Base-by-base conservation (phyloP, 2,797 vertebrate genomes). In the Crocodylus rhombifer region DNA sequence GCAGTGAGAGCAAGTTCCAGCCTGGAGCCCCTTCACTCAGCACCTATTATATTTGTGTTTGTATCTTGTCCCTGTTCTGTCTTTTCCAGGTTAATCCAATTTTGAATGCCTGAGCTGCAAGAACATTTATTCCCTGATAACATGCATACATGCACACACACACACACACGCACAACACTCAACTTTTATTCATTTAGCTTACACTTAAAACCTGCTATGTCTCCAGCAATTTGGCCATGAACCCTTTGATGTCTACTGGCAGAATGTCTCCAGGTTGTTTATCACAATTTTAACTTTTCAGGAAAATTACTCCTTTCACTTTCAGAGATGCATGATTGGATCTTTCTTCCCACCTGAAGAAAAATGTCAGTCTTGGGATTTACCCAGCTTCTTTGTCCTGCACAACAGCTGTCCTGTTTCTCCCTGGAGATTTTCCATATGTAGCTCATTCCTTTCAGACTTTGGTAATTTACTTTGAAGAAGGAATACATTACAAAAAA, bases 41-140 rank as follows among this genome's bases (percentile, higher is more conserved):
- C 30, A 69, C 86, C 71, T 87, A 20, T 95, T 92, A 80, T 1
- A 1, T 80, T 92, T 74, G 92, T 16, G 58, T 97, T 86, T 95
- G n/a, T 79, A 80, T 94, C 82, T 96, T 94, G 58, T 84, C 87
- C 82, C 91, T 80, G 82, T 92, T 95, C 89, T 87, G 83, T 30
- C 81, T 96, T 95, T 96, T 96, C 58, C 94, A 95, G 93, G 95
- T 94, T 96, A 96, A 95, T 94, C 71, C 0, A 0, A 92, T 97
- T 96, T 88, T 10, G 7, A 89, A 85, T 90, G 92, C 91, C 86
- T 94, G 86, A 95, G 67, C 71, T 89, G 80, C 87, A 85, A 86
- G 33, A 94, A 78, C 71, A 69, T 91, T 93, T 33, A 33, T 93
- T 94, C 67, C 33, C 30, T 88, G 78, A 88, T 81, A 92, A 91